Evolutionary conservation across 2,797 vertebrate genomes (phyloP).

Genomic region (Nasua narica): DNA sequence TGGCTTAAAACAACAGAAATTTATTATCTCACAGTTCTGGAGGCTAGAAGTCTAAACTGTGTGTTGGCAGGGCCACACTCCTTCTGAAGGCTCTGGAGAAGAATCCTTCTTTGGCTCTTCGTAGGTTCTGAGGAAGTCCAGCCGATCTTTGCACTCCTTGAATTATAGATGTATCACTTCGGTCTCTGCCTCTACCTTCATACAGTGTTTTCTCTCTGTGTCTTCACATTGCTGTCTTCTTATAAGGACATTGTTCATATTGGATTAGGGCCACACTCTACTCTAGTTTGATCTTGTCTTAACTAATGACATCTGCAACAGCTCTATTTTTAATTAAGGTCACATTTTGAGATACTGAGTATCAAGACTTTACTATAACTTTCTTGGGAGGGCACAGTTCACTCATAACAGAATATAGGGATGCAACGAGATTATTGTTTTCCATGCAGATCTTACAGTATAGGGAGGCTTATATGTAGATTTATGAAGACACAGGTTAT

Average conservation of each 20-base stretch:
- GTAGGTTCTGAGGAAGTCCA: neutral
- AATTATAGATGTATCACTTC: accelerated
- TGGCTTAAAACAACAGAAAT: neutral
- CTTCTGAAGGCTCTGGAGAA: neutral
- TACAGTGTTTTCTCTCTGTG: neutral
- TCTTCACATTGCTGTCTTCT: neutral
- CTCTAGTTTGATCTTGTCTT: neutral
- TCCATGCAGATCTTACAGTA: neutral
- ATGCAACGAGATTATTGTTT: neutral
- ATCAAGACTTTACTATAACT: neutral
- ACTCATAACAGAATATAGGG: neutral
- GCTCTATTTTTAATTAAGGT: neutral
- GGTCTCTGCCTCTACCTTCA: neutral
- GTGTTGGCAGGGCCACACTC: accelerated
- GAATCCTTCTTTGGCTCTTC: neutral
- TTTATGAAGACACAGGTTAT: neutral
- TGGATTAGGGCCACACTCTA: no score
- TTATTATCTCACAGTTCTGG: neutral
- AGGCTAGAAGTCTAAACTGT: neutral
- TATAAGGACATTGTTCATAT: neutral
- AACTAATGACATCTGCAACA: neutral
- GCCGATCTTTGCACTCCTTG: neutral
- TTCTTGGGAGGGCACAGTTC: neutral
- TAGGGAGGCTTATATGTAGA: neutral
- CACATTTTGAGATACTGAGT: neutral